phyloP scores from a whole-genome alignment of 2,888 invertebrate genomes.

The Habrosyne pyritoides region DNA sequence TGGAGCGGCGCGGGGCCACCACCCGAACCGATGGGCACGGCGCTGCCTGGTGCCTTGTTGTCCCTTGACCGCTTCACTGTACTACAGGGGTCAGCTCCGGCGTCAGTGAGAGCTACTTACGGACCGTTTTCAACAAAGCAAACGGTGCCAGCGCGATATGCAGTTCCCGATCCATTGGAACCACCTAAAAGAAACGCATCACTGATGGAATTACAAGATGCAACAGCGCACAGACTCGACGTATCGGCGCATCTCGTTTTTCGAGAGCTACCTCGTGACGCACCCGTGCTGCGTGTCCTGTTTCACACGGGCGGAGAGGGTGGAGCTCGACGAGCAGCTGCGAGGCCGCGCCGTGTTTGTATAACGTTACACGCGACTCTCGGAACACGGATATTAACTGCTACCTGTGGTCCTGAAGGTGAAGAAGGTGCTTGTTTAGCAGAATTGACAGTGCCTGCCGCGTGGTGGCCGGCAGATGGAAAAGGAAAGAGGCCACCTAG shows the following conservation, averaged over 20 bases:
- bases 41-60: conserved; percentile 87
- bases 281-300: conserved; percentile 95
- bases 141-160: conserved; percentile 94
- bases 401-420: conserved; percentile 96
- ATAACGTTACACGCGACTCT: conserved; percentile 90
- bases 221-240: conserved; percentile 90
- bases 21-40: conserved; percentile 73
- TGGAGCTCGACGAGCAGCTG: conserved; percentile 88
- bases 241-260: conserved; percentile 97
- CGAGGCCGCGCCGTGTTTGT: conserved; percentile 89
- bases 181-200: conserved; percentile 84
- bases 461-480: conserved; percentile 93
- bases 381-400: conserved; percentile 86
- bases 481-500: conserved; percentile 87
- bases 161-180: conserved; percentile 93
- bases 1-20: conserved; percentile 85
- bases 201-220: conserved; percentile 83
- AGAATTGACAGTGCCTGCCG: conserved; percentile 92
- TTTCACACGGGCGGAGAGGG: conserved; percentile 96
- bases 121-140: conserved; percentile 98
- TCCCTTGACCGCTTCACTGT: conserved; percentile 95
- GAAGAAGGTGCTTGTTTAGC: conserved; percentile 97
- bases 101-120: conserved; percentile 95
- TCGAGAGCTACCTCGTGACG: conserved; percentile 92
- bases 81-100: conserved; percentile 94